Conservation (phyloP, 2,888 invertebrate species). For the Endotricha flammealis region DNA sequence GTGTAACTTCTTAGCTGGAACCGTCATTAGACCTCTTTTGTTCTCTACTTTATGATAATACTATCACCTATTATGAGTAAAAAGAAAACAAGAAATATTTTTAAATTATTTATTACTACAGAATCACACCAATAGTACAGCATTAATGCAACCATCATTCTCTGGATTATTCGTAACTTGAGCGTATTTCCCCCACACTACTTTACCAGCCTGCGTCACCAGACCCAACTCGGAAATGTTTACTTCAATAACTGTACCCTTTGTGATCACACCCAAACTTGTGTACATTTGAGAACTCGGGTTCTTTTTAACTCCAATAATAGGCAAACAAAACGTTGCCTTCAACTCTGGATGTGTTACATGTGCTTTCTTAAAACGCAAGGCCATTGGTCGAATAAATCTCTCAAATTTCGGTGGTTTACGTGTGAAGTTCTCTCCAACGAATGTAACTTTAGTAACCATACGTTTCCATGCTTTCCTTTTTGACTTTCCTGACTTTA, state of each 20-base stretch:
- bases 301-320: slow-evolving; percentile 99
- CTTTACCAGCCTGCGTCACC: slow-evolving; percentile 99
- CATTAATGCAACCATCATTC: slow-evolving; percentile 99
- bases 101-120: slow-evolving; percentile 17
- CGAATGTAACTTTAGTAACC: slow-evolving; percentile 99
- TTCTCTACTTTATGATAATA: no score
- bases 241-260: slow-evolving; percentile 98
- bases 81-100: neutral
- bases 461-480: slow-evolving; percentile 99
- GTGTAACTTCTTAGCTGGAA: no score
- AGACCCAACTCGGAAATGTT: slow-evolving; percentile 99
- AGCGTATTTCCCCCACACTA: slow-evolving; percentile 99
- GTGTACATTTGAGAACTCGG: slow-evolving; percentile 99
- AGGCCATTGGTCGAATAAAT: slow-evolving; percentile 98
- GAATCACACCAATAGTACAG: slow-evolving; percentile 93
- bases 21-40: no score
- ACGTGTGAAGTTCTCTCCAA: slow-evolving; percentile 98
- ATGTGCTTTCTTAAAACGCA: slow-evolving; percentile 97
- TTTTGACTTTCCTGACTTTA: slow-evolving; percentile 94
- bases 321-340: slow-evolving; percentile 97
- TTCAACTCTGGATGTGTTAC: slow-evolving; percentile 99
- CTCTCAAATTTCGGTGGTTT: slow-evolving; percentile 99
- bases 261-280: slow-evolving; percentile 97
- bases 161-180: slow-evolving; percentile 99
- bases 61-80: no score